These are phyloP conservation scores for Galeruca laticollis DNA, from an alignment of 2,888 invertebrate genomes.

Conservation along the genomic window DNA sequence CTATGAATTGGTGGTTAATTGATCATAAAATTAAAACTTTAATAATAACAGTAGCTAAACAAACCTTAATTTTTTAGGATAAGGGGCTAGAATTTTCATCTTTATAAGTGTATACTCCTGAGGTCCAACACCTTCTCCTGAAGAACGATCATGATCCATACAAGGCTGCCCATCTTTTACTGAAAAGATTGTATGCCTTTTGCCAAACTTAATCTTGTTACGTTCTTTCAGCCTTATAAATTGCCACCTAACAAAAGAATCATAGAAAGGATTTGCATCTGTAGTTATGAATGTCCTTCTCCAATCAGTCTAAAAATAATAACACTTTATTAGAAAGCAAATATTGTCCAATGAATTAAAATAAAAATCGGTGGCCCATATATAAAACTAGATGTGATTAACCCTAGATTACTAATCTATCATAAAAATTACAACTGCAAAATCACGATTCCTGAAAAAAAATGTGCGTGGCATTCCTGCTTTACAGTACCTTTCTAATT, in stretches of 20 bases:
- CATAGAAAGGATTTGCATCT: conserved; percentile 96
- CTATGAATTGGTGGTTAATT: neutral
- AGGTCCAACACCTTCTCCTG: conserved; percentile 97
- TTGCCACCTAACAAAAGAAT: conserved; percentile 98
- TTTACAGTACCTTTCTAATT: too few relatives aligned
- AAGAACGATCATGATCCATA: conserved; percentile 98
- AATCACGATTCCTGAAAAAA: too few relatives aligned
- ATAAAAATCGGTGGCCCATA: conserved; percentile 2
- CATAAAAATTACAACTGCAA: too few relatives aligned
- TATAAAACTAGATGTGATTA: too few relatives aligned
- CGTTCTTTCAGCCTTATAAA: conserved; percentile 86
- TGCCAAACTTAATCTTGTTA: conserved; percentile 95
- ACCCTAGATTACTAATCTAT: too few relatives aligned
- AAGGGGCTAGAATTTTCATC: conserved; percentile 84
- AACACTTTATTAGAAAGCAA: conserved; percentile 21
- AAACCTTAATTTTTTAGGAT: conserved; percentile 78
- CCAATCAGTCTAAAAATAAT: conserved; percentile 89
- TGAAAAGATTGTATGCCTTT: conserved; percentile 96
- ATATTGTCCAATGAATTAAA: conserved; percentile 16
- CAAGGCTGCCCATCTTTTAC: conserved; percentile 98
- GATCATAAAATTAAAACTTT: neutral
- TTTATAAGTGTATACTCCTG: conserved; percentile 98
- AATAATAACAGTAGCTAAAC: neutral
- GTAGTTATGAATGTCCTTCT: conserved; percentile 98
- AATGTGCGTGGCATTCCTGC: too few relatives aligned